Conservation (phyloP, 2,888 invertebrate genomes). For the Himalopsyche tibetana region DNA sequence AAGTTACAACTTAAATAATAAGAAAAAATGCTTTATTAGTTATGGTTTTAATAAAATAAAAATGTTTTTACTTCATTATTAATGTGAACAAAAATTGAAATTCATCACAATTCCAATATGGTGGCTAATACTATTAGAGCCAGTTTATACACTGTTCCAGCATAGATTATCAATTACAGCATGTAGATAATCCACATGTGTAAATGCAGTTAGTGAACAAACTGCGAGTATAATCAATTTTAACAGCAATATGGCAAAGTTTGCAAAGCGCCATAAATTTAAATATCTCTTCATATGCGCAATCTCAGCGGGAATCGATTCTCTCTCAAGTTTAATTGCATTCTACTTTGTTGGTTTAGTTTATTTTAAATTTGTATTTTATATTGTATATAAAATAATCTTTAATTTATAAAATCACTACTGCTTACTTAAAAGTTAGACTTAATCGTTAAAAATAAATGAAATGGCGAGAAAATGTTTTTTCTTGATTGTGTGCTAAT, state of each 20-base stretch:
- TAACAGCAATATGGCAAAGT: constrained; percentile 19
- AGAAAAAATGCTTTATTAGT: too few species aligned
- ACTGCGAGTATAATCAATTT: constrained; percentile 28
- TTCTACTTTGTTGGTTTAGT: not conserved
- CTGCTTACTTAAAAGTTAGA: too few species aligned
- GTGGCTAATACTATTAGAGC: not conserved
- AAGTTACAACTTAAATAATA: too few species aligned
- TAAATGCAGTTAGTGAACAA: constrained; percentile 31
- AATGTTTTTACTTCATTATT: too few species aligned
- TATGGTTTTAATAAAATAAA: too few species aligned
- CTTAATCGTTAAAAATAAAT: too few species aligned
- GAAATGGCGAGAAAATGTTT: too few species aligned
- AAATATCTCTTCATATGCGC: constrained; percentile 11
- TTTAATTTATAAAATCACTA: too few species aligned
- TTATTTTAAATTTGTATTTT: not conserved
- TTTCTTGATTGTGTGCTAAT: too few species aligned
- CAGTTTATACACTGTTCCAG: not conserved
- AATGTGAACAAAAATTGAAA: too few species aligned
- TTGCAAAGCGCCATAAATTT: constrained; percentile 24
- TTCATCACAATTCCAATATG: not conserved
- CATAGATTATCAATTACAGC: constrained; percentile 39
- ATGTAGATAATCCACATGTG: constrained; percentile 31
- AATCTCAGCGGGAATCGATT: constrained; percentile 31
- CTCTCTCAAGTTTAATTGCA: not conserved
- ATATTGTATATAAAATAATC: too few species aligned